Base-by-base conservation (phyloP, 92 coral and sea anemone species). In the Porites lobata region DNA sequence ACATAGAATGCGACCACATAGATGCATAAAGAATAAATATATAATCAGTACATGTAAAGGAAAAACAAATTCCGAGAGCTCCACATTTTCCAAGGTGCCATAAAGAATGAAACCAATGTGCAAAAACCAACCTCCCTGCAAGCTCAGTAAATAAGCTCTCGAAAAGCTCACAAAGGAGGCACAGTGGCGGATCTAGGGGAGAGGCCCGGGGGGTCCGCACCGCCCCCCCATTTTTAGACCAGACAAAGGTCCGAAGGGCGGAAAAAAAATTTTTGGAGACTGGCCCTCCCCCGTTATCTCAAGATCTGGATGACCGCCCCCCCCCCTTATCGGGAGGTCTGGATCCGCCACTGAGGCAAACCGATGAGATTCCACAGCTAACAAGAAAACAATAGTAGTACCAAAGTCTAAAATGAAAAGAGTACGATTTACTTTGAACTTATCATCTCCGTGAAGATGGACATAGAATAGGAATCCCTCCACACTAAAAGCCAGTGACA, bases 61-160 rank as follows among this genome's bases (percentile, higher is more conserved):
- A 63, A 87, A 87, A 4, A 76, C 81, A 21, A 91, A 87, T 17
- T 75, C 81, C 65, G 76, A 43, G 64, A 91, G 87, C 91, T 89
- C 85, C 7, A 75, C 82, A 22, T 75, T 85, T 6, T 51, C 91
- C 91, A 87, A 24, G 24, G 24, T 22, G 24, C 24, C 24, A 22
- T 22, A 24, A 13, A 82, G 77, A 50, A 89, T 86, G 29, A 81
- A 87, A 9, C 87, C 85, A 50, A 83, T 72, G 53, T 87, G 91
- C 77, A 80, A 76, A 72, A 22, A 13, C 91, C 94, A 87, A 19
- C 88, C 58, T 21, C 22, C 22, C 22, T 21, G 22, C 22, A 21
- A 21, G 22, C 22, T 21, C 0, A 21, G 22, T 21, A 21, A 21
- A 21, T 21, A 21, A 21, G 22, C 22, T 21, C 22, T 21, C 22